Evolutionary conservation across 2,888 invertebrate genomes (phyloP).

Genomic region (Mesodorylaimus sp.): DNA sequence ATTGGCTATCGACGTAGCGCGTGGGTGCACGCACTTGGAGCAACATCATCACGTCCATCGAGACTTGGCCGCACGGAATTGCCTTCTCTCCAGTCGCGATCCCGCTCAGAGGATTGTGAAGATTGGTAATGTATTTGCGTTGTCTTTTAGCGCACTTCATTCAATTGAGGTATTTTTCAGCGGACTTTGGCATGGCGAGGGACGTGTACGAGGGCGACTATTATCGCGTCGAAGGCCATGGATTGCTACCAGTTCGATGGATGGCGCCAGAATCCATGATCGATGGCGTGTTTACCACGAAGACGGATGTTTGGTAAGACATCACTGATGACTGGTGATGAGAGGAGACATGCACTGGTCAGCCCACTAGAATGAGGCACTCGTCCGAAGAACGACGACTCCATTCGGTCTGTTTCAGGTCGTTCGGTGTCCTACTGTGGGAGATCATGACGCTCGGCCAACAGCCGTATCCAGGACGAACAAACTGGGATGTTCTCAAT

Average conservation of each 20-base stretch:
- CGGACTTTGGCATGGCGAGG: slow-evolving; percentile 79
- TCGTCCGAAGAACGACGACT: too few species aligned
- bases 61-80: slow-evolving; percentile 86
- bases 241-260: slow-evolving; percentile 82
- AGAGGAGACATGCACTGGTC: too few species aligned
- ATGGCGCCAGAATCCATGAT: slow-evolving; percentile 92
- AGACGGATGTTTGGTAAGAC: slow-evolving; percentile 73
- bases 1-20: slow-evolving; percentile 86
- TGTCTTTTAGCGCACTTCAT: background rate
- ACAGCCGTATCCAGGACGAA: slow-evolving; percentile 82
- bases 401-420: slow-evolving; percentile 27
- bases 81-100: slow-evolving; percentile 47
- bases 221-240: slow-evolving; percentile 75
- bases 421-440: slow-evolving; percentile 60
- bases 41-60: slow-evolving; percentile 86
- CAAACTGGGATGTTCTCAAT: slow-evolving; percentile 73
- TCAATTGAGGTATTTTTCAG: slow-evolving; percentile 13
- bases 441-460: slow-evolving; percentile 89
- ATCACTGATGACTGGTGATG: background rate
- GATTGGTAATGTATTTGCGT: slow-evolving; percentile 44
- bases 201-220: slow-evolving; percentile 95
- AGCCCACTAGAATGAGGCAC: too few species aligned
- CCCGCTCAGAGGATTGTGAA: slow-evolving; percentile 53
- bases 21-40: slow-evolving; percentile 83
- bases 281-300: slow-evolving; percentile 85